These are phyloP conservation scores for Mormyrus lacerda DNA, from an alignment of 2,113 vertebrate genomes.

Conservation along the genomic window DNA sequence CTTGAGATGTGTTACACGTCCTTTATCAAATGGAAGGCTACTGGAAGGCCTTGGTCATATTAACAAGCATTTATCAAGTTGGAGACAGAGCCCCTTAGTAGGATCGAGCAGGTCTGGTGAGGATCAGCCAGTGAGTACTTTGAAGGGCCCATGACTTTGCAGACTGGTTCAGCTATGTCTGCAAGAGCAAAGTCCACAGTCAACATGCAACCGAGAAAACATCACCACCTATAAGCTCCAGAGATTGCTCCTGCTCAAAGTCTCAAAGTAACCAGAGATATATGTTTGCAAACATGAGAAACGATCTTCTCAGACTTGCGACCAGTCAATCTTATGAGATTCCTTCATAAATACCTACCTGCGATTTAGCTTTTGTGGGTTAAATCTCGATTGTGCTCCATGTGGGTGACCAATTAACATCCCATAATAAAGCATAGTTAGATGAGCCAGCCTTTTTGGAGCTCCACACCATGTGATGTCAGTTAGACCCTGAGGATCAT, in stretches of 20 bases:
- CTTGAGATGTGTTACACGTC: conserved; percentile 1
- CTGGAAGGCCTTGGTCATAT: conserved; percentile 7
- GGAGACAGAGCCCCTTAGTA: neutral
- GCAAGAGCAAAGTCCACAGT: neutral
- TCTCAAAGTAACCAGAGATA: neutral
- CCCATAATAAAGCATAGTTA: neutral
- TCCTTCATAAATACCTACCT: neutral
- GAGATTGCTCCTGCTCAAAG: neutral
- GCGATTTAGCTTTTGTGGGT: neutral
- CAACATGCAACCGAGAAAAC: neutral
- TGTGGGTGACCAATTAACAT: neutral
- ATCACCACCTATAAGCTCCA: neutral
- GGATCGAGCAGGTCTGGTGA: neutral
- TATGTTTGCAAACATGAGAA: neutral
- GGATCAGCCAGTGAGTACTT: neutral
- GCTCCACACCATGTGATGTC: neutral
- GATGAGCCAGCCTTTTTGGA: neutral
- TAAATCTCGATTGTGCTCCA: neutral
- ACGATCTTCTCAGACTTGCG: neutral
- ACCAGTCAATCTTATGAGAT: neutral
- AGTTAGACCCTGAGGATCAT: neutral
- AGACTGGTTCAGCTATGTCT: neutral
- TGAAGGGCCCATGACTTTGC: neutral
- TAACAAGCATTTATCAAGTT: conserved; percentile 15
- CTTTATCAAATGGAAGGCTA: conserved; percentile 9